Evolutionary conservation across 2,113 vertebrate genomes (phyloP).

Genomic region (Candoia aspera): DNA sequence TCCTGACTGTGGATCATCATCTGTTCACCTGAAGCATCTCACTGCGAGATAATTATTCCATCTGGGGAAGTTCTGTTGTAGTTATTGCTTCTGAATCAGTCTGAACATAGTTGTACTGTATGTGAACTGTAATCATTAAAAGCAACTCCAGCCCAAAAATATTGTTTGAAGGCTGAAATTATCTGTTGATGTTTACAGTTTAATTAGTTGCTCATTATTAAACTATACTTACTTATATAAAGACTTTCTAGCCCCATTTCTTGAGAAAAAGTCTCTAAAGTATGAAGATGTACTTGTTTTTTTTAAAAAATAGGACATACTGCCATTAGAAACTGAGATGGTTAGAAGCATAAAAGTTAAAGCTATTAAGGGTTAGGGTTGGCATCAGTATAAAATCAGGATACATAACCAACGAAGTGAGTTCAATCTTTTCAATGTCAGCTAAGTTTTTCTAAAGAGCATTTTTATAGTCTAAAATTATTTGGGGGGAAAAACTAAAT

Average conservation of each 20-base stretch:
- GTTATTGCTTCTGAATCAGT: not conserved
- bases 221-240: not conserved
- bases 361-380: not conserved
- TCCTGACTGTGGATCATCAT: not conserved
- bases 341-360: not conserved
- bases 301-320: not conserved
- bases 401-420: not conserved
- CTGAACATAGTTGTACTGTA: not conserved
- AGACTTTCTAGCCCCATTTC: not conserved
- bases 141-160: not conserved
- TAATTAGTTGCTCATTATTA: not conserved
- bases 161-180: not conserved
- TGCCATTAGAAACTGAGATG: not conserved
- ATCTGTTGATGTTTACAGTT: not conserved
- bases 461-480: not conserved
- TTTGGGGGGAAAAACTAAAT: not conserved
- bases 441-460: not conserved
- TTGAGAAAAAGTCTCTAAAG: not conserved
- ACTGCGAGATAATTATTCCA: not conserved
- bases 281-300: no score
- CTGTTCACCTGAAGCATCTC: not conserved
- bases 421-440: not conserved
- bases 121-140: not conserved
- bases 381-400: not conserved
- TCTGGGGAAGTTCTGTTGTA: not conserved